These are phyloP conservation scores for Drosophila cognata DNA, from an alignment of 2,888 invertebrate genomes.

Conservation along the genomic window DNA sequence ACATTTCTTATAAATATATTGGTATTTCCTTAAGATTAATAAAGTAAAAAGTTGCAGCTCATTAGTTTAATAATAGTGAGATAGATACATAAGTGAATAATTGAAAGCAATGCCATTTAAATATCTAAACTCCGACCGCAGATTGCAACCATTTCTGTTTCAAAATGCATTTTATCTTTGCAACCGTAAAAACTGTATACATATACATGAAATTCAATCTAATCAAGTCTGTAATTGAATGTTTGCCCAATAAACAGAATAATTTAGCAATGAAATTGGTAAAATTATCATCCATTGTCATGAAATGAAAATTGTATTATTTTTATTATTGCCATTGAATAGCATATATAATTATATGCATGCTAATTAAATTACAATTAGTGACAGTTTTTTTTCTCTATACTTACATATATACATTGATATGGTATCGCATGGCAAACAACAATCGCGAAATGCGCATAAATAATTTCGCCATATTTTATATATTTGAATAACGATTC, in stretches of 20 bases:
- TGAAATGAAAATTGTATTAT: slow-evolving; percentile 41
- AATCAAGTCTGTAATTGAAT: not conserved
- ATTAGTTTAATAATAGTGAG: not conserved
- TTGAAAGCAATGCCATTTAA: not conserved
- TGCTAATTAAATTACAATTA: slow-evolving; percentile 67
- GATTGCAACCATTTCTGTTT: not conserved
- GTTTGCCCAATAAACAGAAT: slow-evolving; percentile 17
- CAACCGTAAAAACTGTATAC: not conserved
- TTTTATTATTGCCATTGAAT: slow-evolving; percentile 33
- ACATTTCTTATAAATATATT: not conserved
- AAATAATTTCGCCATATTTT: slow-evolving; percentile 46
- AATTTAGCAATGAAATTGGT: slow-evolving; percentile 23
- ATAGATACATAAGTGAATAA: not conserved
- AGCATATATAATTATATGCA: slow-evolving; percentile 57
- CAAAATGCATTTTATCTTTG: not conserved
- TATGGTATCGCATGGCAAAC: slow-evolving; percentile 39
- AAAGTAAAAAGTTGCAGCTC: not conserved
- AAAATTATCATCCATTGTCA: slow-evolving; percentile 13
- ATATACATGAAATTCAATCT: not conserved
- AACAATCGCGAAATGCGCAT: slow-evolving; percentile 32
- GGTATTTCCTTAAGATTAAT: not conserved
- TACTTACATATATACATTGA: slow-evolving; percentile 10
- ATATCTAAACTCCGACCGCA: not conserved
- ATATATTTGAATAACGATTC: slow-evolving; percentile 38
- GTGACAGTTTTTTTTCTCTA: slow-evolving; percentile 11